These are phyloP conservation scores for Entomobrya multifasciata DNA, from an alignment of 2,888 invertebrate species.

Conservation along the genomic window DNA sequence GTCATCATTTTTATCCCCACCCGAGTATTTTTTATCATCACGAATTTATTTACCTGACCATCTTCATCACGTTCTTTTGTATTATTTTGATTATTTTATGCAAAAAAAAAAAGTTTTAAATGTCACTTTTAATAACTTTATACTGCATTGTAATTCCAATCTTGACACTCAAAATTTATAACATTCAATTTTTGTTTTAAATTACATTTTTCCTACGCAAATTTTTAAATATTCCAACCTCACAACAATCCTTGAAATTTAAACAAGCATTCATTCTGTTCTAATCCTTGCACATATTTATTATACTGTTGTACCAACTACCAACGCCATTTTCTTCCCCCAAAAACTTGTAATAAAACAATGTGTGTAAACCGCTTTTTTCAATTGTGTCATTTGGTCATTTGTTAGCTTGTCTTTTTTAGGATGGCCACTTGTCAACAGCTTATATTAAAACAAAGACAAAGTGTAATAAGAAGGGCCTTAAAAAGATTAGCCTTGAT, in stretches of 20 bases:
- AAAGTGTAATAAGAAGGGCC: neutral
- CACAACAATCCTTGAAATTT: no score
- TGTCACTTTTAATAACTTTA: neutral
- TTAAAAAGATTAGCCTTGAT: no score
- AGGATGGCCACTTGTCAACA: constrained; percentile 1
- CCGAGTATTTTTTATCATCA: neutral
- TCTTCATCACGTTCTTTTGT: constrained; percentile 3
- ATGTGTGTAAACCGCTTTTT: neutral
- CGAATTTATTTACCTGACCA: neutral
- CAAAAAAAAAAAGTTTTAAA: neutral
- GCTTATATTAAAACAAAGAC: neutral
- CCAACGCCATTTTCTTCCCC: neutral
- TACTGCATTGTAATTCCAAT: no score
- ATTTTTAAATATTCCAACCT: no score
- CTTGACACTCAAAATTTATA: no score
- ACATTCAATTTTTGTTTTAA: no score
- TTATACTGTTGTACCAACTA: neutral
- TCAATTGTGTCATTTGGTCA: neutral
- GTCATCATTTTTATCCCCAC: neutral
- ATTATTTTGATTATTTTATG: neutral
- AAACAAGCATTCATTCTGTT: no score
- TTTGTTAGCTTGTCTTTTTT: neutral
- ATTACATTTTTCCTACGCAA: no score
- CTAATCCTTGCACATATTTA: no score
- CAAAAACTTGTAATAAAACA: neutral